A percentile compares a stretch with the other conserved stretches of the same genome.
These are phyloP conservation scores for Linhomoeus sp. DNA, from an alignment of 2,888 invertebrate species.

Conservation along the genomic window DNA sequence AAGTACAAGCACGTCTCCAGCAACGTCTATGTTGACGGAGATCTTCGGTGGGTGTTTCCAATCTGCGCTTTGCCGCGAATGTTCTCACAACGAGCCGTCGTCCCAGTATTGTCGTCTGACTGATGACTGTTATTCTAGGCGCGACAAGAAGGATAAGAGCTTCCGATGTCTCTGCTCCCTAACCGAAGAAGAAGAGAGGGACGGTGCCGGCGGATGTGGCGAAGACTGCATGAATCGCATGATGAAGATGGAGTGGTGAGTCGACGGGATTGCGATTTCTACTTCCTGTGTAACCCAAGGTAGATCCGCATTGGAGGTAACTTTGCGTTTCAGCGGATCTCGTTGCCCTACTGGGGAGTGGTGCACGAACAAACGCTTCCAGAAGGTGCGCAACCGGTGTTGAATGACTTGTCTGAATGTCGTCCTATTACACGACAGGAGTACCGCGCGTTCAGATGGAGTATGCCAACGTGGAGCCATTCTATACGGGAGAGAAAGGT, in stretches of 20 bases:
- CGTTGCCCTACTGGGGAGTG: slow-evolving; percentile 67
- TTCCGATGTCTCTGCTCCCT: slow-evolving; percentile 5
- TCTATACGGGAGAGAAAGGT: slow-evolving; percentile 71
- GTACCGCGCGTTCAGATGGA: slow-evolving; percentile 40
- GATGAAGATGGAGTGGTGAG: slow-evolving; percentile 91
- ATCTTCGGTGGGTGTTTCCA: neutral
- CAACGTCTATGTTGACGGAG: neutral
- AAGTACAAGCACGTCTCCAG: neutral
- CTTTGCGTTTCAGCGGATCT: slow-evolving; percentile 47
- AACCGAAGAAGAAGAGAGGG: slow-evolving; percentile 20
- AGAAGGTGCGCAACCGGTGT: slow-evolving; percentile 41
- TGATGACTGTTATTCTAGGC: no score
- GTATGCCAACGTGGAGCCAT: slow-evolving; percentile 57
- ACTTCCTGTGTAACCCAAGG: neutral
- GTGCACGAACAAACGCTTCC: slow-evolving; percentile 84
- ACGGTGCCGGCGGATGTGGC: slow-evolving; percentile 69
- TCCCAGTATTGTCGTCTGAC: no score
- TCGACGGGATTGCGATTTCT: neutral
- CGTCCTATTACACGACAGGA: no score
- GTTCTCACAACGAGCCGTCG: no score
- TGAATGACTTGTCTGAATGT: no score
- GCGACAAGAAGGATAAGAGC: neutral
- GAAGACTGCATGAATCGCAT: slow-evolving; percentile 87
- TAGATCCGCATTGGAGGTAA: neutral
- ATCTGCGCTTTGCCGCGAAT: neutral